Evolutionary conservation across 1,140 invertebrate genomes (phyloP).

Genomic region (Penaeus vannamei): DNA sequence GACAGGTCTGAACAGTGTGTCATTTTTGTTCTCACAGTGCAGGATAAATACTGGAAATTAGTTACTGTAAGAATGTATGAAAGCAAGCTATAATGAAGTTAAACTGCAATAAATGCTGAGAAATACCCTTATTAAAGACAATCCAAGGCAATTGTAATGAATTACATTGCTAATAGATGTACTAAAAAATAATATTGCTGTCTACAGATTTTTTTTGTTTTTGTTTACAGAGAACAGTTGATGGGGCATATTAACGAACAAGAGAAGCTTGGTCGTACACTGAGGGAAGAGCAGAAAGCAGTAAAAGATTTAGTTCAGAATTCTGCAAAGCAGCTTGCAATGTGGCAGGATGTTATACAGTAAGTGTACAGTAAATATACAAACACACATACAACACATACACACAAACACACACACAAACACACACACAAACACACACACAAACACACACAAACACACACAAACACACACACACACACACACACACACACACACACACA

Average conservation of each 20-base stretch:
- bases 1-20: too few species aligned
- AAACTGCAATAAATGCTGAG: too few species aligned
- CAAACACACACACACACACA: too few species aligned
- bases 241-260: constrained; percentile 75
- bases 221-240: constrained; percentile 68
- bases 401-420: too few species aligned
- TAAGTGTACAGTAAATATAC: constrained; percentile 35
- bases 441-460: too few species aligned
- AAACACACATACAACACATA: neutral
- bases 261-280: constrained; percentile 75
- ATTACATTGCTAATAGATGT: neutral
- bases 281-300: constrained; percentile 78
- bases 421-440: neutral
- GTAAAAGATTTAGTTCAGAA: constrained; percentile 76
- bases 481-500: too few species aligned
- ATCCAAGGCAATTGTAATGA: neutral
- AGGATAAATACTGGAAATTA: too few species aligned
- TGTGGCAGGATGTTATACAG: constrained; percentile 79
- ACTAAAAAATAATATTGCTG: neutral
- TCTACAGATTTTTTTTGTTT: neutral
- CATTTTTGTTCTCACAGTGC: too few species aligned
- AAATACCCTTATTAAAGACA: too few species aligned
- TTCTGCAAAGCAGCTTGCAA: constrained; percentile 77
- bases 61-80: too few species aligned
- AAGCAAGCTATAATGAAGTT: too few species aligned